Evolutionary conservation across 1,140 invertebrate genomes (phyloP).

Genomic region (Leptonema lineaticorne): DNA sequence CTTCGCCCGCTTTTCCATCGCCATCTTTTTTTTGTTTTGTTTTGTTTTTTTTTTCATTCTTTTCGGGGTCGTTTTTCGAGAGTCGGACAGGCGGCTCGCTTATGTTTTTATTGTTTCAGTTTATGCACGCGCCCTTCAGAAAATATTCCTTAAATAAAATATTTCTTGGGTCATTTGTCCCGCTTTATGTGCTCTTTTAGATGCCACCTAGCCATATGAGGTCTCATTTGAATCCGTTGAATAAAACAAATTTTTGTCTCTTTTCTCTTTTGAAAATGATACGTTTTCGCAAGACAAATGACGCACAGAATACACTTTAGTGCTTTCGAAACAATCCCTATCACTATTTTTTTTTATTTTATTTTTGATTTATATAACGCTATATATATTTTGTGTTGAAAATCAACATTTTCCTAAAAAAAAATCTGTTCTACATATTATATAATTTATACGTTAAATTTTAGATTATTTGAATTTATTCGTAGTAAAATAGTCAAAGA

Average conservation of each 20-base stretch:
- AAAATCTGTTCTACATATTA: too few relatives aligned
- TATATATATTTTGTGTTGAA: too few relatives aligned
- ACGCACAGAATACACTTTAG: too few relatives aligned
- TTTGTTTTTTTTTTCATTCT: background rate
- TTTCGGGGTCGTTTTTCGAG: slow-evolving; percentile 1
- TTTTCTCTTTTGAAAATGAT: too few relatives aligned
- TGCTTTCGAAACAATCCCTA: too few relatives aligned
- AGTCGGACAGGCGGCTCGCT: background rate
- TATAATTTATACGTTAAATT: too few relatives aligned
- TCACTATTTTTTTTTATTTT: too few relatives aligned
- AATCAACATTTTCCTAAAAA: too few relatives aligned
- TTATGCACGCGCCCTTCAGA: slow-evolving; percentile 22
- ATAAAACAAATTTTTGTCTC: slow-evolving; percentile 28
- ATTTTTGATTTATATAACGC: too few relatives aligned
- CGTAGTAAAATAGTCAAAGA: too few relatives aligned
- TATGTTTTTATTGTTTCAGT: slow-evolving; percentile 29
- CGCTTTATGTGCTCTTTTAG: slow-evolving; percentile 19
- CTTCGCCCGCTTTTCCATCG: background rate
- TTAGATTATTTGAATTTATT: too few relatives aligned
- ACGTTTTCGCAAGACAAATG: too few relatives aligned
- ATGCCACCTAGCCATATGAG: background rate
- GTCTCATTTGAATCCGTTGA: slow-evolving; percentile 28
- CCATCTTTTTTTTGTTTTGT: background rate
- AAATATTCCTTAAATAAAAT: slow-evolving; percentile 28
- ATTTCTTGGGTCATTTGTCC: slow-evolving; percentile 30